Evolutionary conservation across 2,113 vertebrate species (phyloP), one percentile per base, ranked within the genome.

Genomic region (Paedocypris sp.): DNA sequence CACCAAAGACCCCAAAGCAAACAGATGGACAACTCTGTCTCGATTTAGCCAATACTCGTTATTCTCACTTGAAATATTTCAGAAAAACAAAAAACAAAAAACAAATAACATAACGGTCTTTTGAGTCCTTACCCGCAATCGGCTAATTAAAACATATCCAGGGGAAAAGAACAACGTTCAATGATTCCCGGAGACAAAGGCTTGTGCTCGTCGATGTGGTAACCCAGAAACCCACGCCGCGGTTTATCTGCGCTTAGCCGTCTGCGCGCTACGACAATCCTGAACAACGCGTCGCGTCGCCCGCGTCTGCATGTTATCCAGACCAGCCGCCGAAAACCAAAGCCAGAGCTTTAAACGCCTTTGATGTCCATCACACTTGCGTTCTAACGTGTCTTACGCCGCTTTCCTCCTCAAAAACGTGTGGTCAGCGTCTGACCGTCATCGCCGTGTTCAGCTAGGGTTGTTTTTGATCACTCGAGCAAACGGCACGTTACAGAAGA

Each of bases 301-400:
- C 18, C n/a, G 3, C 25, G 54, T 58, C 26, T 32, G 38, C 26
- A 22, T 43, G 39, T 58, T 31, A 10, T 32, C 38, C 36, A 38
- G 50, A 2, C 3, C 51, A 12, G 29, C 3, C 29, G 5, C 23
- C 26, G 50, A 6, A n/a, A 29, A 4, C n/a, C 19, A 36, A 29
- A 56, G 36, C 15, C 7, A 32, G 39, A 19, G 54, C 54, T 22
- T 57, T 57, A 57, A 43, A 57, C 26, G 38, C 38, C 25, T 57
- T 43, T 31, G 16, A 58, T 58, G 25, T 31, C 12, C 39, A n/a
- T 12, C 4, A 25, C 53, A 28, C 26, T 43, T 43, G 42, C 11
- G 53, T 43, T 57, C 22, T 13, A 43, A 29, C 15, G 18, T 15
- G 25, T 45, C 54, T 5, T 6, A 26, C 39, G 2, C 12, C 7